Evolutionary conservation across 2,113 vertebrate genomes (phyloP), one percentile per base, ranked within the genome.

Genomic region (Hucho hucho): DNA sequence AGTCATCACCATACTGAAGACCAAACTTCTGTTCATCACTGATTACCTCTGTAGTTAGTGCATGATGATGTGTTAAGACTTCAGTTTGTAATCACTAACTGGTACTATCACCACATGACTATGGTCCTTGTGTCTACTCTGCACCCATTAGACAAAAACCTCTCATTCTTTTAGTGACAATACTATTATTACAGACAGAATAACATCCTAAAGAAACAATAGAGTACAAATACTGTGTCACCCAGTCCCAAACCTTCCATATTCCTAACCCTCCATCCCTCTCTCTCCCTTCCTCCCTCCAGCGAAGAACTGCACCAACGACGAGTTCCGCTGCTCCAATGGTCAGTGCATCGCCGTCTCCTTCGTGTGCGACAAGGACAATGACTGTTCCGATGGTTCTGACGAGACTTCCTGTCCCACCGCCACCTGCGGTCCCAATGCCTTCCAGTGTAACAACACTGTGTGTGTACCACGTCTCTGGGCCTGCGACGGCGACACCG

Each of bases 341-440:
- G 95, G 95, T 1, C 91, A 91, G 74, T 98, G 96, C 61, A 70
- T 98, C 6, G 88, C 93, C 0, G 1, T 0, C 0, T 9, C 32
- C 0, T 97, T 94, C 1, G 77, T 94, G 32, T 98, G 96, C 1
- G 95, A 98, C 47, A 58, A 22, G 0, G 96, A 96, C 2, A 18
- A 3, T 0, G 96, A 97, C 82, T 98, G 96, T 47, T 12, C 82
- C 0, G 96, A 97, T 0, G 91, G 90, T 32, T 94, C 91, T 0
- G 96, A 98, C 0, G 96, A 97, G 86, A 79, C 4, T 0, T 32
- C 69, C 32, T 98, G 96, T 65, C 73, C 87, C 0, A n/a, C 16
- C 3, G 64, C 86, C 72, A 93, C 88, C 37, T 98, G 96, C 43
- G 75, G 46, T 71, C 12, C 92, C 0, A 25, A 0, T 0, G 72